Evolutionary conservation across 2,797 vertebrate genomes (phyloP), one percentile per base, ranked within the genome.

Genomic region (Distichodus sexfasciatus): DNA sequence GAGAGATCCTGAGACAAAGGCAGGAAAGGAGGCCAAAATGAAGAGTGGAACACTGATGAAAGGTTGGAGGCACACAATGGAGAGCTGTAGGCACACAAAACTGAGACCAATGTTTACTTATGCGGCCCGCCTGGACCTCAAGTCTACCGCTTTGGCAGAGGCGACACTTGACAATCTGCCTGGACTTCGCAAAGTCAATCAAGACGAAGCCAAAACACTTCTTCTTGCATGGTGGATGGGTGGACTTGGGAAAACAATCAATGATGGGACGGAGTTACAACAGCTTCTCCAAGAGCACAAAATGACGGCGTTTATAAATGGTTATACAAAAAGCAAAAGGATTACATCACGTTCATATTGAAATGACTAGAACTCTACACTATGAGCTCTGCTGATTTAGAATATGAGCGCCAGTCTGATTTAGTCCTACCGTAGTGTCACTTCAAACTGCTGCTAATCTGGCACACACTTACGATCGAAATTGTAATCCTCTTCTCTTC

Each of bases 81-180:
- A 36, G 10, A 12, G 65, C 41, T 29, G 36, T 51, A 65, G 59
- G 48, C 46, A 48, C 35, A 47, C 43, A 35, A 63, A 28, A 36
- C 19, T 54, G 36, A 69, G 51, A 26, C 60, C 50, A 68, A 67
- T 70, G 48, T 71, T 77, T 64, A 64, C 58, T 64, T 50, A 7
- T 70, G 58, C 51, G 58, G 48, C 47, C 43, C 47, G 11, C 61
- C 59, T 64, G 64, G 63, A 76, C 69, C 64, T 63, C 53, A 67
- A 33, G 66, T 63, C 19, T 35, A 44, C 31, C 54, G 43, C 40
- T 59, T 51, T 59, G 40, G 36, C 55, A 55, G 33, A 55, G 40
- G 29, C 28, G 50, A 12, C 1, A 29, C 38, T 21, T 62, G 50
- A 51, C n/a, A 50, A 29, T 50, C 29, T 38, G 35, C 6, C 36